Evolutionary conservation across 1,140 invertebrate species (phyloP).

Genomic region (Sitobion miscanthi): DNA sequence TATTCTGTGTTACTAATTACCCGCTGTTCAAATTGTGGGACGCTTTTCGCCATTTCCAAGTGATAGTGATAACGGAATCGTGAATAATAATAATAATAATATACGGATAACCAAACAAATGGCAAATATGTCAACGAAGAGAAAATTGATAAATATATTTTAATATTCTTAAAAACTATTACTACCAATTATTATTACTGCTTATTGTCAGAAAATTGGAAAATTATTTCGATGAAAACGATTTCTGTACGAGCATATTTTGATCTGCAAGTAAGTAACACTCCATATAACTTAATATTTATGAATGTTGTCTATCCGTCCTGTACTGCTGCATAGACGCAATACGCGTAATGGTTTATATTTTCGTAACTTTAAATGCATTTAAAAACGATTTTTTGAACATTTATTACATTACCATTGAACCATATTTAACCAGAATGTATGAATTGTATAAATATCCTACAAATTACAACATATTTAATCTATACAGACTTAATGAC

Average conservation of each 20-base stretch:
- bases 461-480: not conserved
- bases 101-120: conserved; percentile 47
- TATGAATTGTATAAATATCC: no score
- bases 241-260: not conserved
- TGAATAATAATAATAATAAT: conserved; percentile 3
- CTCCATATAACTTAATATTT: not conserved
- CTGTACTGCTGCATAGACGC: not conserved
- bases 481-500: not conserved
- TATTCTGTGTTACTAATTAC: not conserved
- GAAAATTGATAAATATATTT: not conserved
- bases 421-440: no score
- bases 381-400: not conserved
- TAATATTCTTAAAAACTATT: not conserved
- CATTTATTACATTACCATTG: not conserved
- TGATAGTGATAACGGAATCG: conserved; percentile 14
- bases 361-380: not conserved
- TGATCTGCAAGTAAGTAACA: not conserved
- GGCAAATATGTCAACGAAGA: not conserved
- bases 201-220: not conserved
- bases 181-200: not conserved
- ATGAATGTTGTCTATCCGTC: not conserved
- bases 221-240: not conserved
- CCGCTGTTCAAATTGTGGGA: not conserved
- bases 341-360: not conserved
- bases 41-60: conserved; percentile 20